These are phyloP conservation scores for Apamea sordens DNA, from an alignment of 2,888 invertebrate genomes.

Conservation along the genomic window DNA sequence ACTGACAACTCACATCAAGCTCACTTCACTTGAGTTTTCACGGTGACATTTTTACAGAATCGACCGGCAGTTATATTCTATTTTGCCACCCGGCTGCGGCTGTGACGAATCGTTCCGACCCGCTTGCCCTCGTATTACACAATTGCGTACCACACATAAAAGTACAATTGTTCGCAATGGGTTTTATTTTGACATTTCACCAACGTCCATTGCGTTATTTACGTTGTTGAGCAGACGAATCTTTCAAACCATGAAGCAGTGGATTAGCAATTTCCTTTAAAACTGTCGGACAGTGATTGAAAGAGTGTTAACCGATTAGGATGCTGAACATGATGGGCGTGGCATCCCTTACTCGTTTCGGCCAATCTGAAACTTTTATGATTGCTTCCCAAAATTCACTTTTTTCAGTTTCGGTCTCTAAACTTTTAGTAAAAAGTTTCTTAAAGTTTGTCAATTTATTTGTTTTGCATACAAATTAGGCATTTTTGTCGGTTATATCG, in stretches of 20 bases:
- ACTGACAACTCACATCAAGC: too few relatives aligned
- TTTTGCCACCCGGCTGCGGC: background rate
- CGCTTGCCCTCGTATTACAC: too few relatives aligned
- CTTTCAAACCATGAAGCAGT: background rate
- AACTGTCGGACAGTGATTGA: background rate
- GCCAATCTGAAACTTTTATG: conserved; percentile 51
- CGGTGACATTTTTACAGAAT: too few relatives aligned
- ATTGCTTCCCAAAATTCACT: conserved; percentile 44
- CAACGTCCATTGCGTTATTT: background rate
- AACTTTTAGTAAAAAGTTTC: conserved; percentile 37
- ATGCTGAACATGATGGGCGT: background rate
- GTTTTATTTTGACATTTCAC: background rate
- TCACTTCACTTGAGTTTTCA: too few relatives aligned
- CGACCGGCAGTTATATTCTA: background rate
- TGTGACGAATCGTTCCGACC: background rate
- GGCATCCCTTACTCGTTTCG: background rate
- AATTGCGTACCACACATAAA: too few relatives aligned
- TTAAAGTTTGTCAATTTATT: conserved; percentile 52
- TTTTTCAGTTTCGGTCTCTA: conserved; percentile 24
- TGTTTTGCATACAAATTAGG: conserved; percentile 57
- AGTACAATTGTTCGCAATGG: background rate
- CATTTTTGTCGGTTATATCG: conserved; percentile 38
- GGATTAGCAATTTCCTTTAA: background rate
- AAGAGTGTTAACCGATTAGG: background rate
- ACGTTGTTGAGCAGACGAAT: background rate